Evolutionary conservation across 2,113 vertebrate species (phyloP), one percentile per base, ranked within the genome.

Genomic region (Hypomesus transpacificus): DNA sequence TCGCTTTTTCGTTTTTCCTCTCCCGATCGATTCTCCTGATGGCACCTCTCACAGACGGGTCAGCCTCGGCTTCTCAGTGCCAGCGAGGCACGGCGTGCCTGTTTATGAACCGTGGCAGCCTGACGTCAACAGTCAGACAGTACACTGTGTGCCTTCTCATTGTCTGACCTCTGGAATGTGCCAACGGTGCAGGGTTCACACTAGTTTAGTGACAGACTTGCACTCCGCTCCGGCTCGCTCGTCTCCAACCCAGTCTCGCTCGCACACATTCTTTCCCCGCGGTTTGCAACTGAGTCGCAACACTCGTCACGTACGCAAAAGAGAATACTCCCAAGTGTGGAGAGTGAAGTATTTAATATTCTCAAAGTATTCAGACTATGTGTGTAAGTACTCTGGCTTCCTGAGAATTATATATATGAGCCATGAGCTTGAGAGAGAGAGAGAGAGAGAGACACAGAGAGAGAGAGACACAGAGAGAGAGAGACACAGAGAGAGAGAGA

Each of bases 111-210:
- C 22, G 24, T 75, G 80, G 81, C 71, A 79, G 79, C 68, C 79
- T 85, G 83, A 78, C 82, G 78, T 83, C 84, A 79, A 66, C 72
- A 18, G 59, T 68, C 83, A 74, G 75, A 53, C 24, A 83, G 89
- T 77, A 87, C 87, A 89, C 84, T 79, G 84, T 89, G 89, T 88
- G 86, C 89, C 61, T 86, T 78, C 81, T 88, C 84, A 86, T 88
- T 89, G 89, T 89, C 86, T 84, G 81, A 84, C 81, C 81, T 75
- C 84, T 74, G 87, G 89, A 89, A 90, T 90, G 87, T 88, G 89
- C 89, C 84, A 86, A 88, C 87, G 75, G 75, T 3, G 87, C 82
- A 77, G 85, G 75, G 87, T 84, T 88, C 87, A 88, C 76, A 24
- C 80, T 57, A 73, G 84, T 86, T 89, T 84, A 84, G 77, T 87